Percentiles rank a stretch among this genome's conserved stretches.
Conservation (phyloP, 2,113 vertebrate species). For the Melanerpes aurifrons region DNA sequence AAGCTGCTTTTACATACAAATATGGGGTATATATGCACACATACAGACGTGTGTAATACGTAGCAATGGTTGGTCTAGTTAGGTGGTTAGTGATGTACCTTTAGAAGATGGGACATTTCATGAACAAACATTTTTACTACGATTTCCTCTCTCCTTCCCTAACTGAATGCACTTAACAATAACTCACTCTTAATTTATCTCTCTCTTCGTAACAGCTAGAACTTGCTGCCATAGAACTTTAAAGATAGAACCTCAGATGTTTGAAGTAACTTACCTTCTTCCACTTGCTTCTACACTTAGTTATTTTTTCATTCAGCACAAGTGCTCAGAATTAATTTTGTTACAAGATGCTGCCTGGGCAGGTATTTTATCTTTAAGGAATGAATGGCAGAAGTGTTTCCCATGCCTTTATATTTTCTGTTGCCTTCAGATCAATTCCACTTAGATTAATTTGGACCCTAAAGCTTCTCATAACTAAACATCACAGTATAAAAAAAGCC, state of each 20-base stretch:
- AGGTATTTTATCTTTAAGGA: constrained; percentile 6
- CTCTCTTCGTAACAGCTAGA: neutral
- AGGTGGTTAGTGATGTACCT: neutral
- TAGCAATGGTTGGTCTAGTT: neutral
- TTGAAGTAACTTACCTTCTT: neutral
- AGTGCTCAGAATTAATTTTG: constrained; percentile 34
- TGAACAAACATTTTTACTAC: neutral
- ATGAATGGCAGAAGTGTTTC: neutral
- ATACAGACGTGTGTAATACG: neutral
- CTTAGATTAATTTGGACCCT: constrained; percentile 13
- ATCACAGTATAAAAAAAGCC: constrained; percentile 3
- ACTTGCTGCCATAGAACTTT: neutral
- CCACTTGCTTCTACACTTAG: neutral
- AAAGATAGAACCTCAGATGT: neutral
- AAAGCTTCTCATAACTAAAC: constrained; percentile 30
- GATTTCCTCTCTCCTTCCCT: neutral
- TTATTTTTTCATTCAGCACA: neutral
- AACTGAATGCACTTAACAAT: neutral
- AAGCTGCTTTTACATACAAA: neutral
- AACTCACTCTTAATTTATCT: neutral
- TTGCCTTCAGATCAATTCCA: neutral
- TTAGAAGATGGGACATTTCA: neutral
- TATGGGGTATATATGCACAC: neutral
- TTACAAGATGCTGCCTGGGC: neutral
- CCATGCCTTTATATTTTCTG: neutral